Base-by-base conservation (phyloP, 2,888 invertebrate species). In the Congeria kusceri region DNA sequence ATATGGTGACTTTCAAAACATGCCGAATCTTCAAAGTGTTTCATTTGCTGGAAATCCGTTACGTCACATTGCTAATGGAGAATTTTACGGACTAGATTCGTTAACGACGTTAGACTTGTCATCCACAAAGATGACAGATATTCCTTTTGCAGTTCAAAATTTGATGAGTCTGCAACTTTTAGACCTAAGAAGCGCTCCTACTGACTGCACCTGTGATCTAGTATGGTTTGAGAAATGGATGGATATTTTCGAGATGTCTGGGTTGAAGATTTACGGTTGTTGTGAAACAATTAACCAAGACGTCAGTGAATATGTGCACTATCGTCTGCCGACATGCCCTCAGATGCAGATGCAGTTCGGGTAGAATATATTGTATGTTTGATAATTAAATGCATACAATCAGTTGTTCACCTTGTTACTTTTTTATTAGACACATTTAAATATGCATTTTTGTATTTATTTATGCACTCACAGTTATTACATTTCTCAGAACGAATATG, bases 11-110 rank as follows among this genome's bases (percentile, higher is more conserved):
- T 46, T 87, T 15, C n/a, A 66, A 15, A 77, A 77, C 32, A 53
- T 84, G 23, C 9, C 47, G 9, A 46, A 72, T n/a, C 58, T 87
- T 0, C 20, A 29, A 18, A 80, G 67, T 9, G 13, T 87, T 2
- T 70, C 75, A 13, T 56, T 85, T 7, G 47, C 76, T 3, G 49
- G 68, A 20, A 87, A 83, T 57, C 87, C 87, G 7, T 25, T 87
- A 20, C 72, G 56, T 46, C 84, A 77, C 29, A 68, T 87, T 5
- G 83, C 85, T 2, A 25, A 56, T 0, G 67, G 68, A n/a, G 72
- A 85, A 0, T 79, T 87, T 44, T n/a, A 18, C 3, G 67, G 76
- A 3, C 63, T 85, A 23, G 3, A 18, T 1, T 46, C 61, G 0
- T n/a, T 87, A 18, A 27, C 49, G 11, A n/a, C 27, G 7, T 44